Conservation (phyloP, 2,113 vertebrate genomes). For the Okapia johnstoni region DNA sequence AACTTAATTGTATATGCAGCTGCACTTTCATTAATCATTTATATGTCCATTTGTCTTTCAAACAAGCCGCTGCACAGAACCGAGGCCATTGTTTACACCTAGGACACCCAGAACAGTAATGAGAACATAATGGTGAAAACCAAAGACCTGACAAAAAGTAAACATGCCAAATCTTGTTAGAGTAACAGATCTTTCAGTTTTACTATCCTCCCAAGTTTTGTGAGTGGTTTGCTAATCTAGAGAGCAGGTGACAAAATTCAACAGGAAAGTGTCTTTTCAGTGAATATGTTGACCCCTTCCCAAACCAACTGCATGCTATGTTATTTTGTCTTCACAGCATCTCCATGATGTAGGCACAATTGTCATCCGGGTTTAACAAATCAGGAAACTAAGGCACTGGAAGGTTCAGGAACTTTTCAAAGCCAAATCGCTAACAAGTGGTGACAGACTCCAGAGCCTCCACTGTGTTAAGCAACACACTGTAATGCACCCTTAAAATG, state of each 20-base stretch:
- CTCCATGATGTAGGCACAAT: background rate
- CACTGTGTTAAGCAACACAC: background rate
- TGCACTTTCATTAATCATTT: conserved; percentile 19
- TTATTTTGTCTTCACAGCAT: background rate
- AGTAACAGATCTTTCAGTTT: background rate
- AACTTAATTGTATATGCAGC: conserved; percentile 18
- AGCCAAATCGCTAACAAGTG: background rate
- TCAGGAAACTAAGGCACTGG: background rate
- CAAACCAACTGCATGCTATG: background rate
- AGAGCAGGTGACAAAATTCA: background rate
- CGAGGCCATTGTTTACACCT: background rate
- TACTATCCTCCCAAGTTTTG: background rate
- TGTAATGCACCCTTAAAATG: background rate
- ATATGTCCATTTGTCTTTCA: conserved; percentile 22
- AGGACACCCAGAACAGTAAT: background rate
- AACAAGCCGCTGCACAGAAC: background rate
- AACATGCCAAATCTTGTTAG: background rate
- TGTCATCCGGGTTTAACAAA: background rate
- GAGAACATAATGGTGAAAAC: background rate
- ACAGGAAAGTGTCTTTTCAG: background rate
- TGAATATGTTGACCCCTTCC: background rate
- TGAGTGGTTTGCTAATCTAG: background rate
- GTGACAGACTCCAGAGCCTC: background rate
- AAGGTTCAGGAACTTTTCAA: background rate
- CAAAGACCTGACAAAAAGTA: background rate